Base-by-base conservation (phyloP, 2,888 invertebrate species). In the Phyllotreta striolata region DNA sequence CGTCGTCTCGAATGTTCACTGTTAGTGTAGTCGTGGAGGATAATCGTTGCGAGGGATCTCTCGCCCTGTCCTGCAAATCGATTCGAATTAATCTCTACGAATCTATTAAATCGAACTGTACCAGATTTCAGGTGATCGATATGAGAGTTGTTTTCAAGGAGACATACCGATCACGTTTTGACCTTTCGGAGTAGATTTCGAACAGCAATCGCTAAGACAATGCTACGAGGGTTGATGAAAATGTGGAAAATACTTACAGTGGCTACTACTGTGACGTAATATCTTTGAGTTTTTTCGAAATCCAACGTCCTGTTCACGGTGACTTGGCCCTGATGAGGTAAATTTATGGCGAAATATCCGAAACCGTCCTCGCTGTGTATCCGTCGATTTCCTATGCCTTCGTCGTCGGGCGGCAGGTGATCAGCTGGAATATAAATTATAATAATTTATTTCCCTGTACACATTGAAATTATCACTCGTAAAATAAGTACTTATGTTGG, bases 61-160 rank as follows among this genome's bases (percentile, higher is more conserved):
- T 87, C 2, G 95, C 92, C 73, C 93, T 91, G 83, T 95, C 95
- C 95, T 95, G 79, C n/a, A n/a, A n/a, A n/a, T n/a, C n/a, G n/a
- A n/a, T n/a, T n/a, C n/a, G n/a, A n/a, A n/a, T n/a, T n/a, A n/a
- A n/a, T n/a, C n/a, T n/a, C n/a, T n/a, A n/a, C n/a, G n/a, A n/a
- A n/a, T n/a, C n/a, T n/a, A n/a, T 24, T 4, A 24, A 24, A 24
- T 24, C 24, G n/a, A 24, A 24, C 24, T 24, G 24, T 24, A 24
- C 24, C 24, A 24, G 24, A n/a, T 24, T 24, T 24, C 24, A 24
- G 24, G 2, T 51, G 35, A 51, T 35, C n/a, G 37, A 51, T 37
- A 12, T 35, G 13, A 35, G 24, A 51, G 37, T 10, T 24, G 13
- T 38, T 38, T 39, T 47, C 13, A 34, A 12, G 14, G 44, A 14